Base-by-base conservation (phyloP, 2,113 vertebrate genomes). In the Climacteris rufus region DNA sequence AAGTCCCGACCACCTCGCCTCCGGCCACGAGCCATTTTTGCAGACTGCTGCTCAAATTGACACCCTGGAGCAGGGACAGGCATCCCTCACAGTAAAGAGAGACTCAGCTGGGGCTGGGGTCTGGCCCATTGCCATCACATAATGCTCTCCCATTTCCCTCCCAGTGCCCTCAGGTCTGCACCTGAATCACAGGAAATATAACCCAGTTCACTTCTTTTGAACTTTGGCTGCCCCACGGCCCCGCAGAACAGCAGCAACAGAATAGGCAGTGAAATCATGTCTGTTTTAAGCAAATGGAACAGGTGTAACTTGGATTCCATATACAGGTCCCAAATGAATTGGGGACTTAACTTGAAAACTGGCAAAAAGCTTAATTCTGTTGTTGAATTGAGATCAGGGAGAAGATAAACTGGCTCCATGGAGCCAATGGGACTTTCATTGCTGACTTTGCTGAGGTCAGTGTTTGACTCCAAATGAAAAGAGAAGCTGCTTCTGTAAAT, bases 311-410 rank as follows among this genome's bases (percentile, higher is more conserved):
- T 78, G 24, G 49, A 93, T 79, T 83, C 45, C 33, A 35, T 6
- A 77, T 24, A 33, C 7, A 6, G 85, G 88, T 63, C 65, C 57
- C 63, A 89, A 86, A 65, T 50, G 31, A 92, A n/a, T 14, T 63
- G 37, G 39, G 39, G 64, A 70, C 45, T 81, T 84, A 70, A 74
- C 28, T 3, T 78, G 28, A 70, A 90, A 89, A 86, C 42, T 66
- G 37, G 42, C 27, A 91, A 93, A 89, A 84, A 63, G 27, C 47
- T 89, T 93, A 91, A 75, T 84, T 82, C 54, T 35, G 35, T 31
- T 35, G 13, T 13, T 66, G 35, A 93, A 69, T 5, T 69, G n/a
- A 83, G 80, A 83, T 39, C 9, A 8, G 30, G 50, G 59, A 90
- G 63, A 75, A 65, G 86, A 93, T 80, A 80, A 91, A 72, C 68